Base-by-base conservation (phyloP, 2,888 invertebrate species). In the Stramonita haemastoma region DNA sequence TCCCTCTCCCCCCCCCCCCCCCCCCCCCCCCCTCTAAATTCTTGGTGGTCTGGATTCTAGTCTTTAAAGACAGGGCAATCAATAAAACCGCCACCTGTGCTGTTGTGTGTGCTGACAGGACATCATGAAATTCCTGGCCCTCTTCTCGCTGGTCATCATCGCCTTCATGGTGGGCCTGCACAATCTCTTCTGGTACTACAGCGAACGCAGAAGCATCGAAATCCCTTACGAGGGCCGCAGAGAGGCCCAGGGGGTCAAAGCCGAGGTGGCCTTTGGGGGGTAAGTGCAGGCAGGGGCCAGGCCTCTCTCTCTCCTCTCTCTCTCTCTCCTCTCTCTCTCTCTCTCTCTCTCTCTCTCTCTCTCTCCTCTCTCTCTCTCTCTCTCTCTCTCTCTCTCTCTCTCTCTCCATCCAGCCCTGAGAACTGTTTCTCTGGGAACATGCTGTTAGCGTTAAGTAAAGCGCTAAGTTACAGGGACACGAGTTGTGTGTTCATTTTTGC, bases 151-250 rank as follows among this genome's bases (percentile, higher is more conserved):
- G 46, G 94, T 96, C 0, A 93, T 95, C 83, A 87, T 94, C 17
- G 95, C 95, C 17, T 96, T 95, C 90, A 94, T 95, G 93, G 94
- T 96, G 36, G 95, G 95, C 0, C 91, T 96, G 26, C 94, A 95
- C 91, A 96, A 96, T 90, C 92, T 96, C 57, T 96, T 94, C 92
- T 96, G 96, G 96, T 96, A 96, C 91, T 96, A 95, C 92, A 95
- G 93, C 57, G 93, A 94, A 19, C 91, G 94, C 22, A 91, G 92
- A 17, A 90, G 89, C 56, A 94, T 95, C 11, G 95, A 95, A 90
- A 90, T 94, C 15, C 91, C 91, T 19, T 90, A 93, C 32, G 92
- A 93, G 22, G 91, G 93, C 19, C 60, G 88, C 22, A 70, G 77
- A 17, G 84, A 84, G 34, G 84, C 70, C 34, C 91, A 93, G 15